Evolutionary conservation across 2,113 vertebrate species (phyloP), one percentile per base, ranked within the genome.

Genomic region (Oxyruncus cristatus): DNA sequence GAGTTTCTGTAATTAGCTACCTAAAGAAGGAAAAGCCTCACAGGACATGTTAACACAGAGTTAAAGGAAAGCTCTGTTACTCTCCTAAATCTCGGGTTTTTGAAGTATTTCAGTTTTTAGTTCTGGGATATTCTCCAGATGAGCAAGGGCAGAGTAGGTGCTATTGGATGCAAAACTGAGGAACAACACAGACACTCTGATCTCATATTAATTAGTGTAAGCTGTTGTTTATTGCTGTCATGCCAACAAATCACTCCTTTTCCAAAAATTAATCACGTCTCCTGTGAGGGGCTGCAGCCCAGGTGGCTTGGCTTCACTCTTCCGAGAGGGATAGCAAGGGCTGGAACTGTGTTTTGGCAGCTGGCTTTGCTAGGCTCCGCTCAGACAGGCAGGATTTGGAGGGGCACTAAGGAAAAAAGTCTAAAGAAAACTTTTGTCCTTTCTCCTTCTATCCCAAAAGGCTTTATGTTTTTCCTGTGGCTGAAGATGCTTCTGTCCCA

Each of bases 161-260:
- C 59, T 74, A 22, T 70, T 90, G 85, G 76, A 33, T 91, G 39
- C 78, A 46, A 83, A 89, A 88, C n/a, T 85, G 88, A 92, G 65
- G 67, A 96, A 70, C 71, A 59, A 13, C 13, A 2, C 15, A 49
- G 90, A 85, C 33, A 4, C 46, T 76, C 41, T 0, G 0, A 39
- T 84, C 55, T 92, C 41, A 27, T 81, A 68, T 92, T 97, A 94
- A 97, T 97, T 91, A 94, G 80, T 82, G 81, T 47, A 75, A 67
- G 63, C 70, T 87, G 82, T 95, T 87, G 85, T 96, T 97, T 96
- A 95, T 74, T 86, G 76, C 77, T 92, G 79, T 92, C 84, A 42
- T 66, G 49, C 94, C 95, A 95, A 89, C 90, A 95, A 93, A 92
- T 96, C 85, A 28, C 56, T 84, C 76, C 33, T 96, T 84, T 59